Conservation (phyloP, 2,888 invertebrate genomes). For the Lycaena phlaeas region DNA sequence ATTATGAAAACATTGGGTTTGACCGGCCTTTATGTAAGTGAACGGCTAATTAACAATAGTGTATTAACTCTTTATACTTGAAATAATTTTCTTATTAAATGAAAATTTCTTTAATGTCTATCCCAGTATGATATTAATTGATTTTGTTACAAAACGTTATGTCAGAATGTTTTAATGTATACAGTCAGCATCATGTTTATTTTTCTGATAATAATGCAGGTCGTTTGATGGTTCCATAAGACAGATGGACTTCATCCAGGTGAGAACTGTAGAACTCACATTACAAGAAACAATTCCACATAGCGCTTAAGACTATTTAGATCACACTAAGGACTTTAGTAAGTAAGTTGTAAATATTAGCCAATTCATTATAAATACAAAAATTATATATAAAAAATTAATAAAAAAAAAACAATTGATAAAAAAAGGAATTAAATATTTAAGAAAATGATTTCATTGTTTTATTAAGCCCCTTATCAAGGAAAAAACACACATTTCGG, state of each 20-base stretch:
- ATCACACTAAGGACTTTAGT: conserved; percentile 50
- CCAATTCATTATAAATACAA: conserved; percentile 54
- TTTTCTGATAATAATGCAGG: no score
- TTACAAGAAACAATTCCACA: conserved; percentile 53
- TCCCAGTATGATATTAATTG: no score
- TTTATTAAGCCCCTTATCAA: conserved; percentile 25
- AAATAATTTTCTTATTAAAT: no score
- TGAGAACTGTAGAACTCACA: conserved; percentile 15
- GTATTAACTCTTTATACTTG: no score
- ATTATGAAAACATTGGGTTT: no score
- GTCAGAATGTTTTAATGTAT: no score
- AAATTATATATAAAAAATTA: conserved; percentile 51
- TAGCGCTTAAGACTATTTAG: conserved; percentile 62
- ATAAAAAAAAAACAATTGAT: conserved; percentile 38
- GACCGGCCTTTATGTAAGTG: no score
- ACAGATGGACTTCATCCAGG: neutral
- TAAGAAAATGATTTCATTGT: conserved; percentile 31
- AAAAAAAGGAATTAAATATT: conserved; percentile 52
- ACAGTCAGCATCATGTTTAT: no score
- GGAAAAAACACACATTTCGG: no score
- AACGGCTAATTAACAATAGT: no score
- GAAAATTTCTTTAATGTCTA: no score
- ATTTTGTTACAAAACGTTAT: no score
- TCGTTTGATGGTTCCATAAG: neutral
- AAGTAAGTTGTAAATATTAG: conserved; percentile 64